Evolutionary conservation across 1,140 invertebrate species (phyloP).

Genomic region (roundworm (Caenorhabditis elegans)): DNA sequence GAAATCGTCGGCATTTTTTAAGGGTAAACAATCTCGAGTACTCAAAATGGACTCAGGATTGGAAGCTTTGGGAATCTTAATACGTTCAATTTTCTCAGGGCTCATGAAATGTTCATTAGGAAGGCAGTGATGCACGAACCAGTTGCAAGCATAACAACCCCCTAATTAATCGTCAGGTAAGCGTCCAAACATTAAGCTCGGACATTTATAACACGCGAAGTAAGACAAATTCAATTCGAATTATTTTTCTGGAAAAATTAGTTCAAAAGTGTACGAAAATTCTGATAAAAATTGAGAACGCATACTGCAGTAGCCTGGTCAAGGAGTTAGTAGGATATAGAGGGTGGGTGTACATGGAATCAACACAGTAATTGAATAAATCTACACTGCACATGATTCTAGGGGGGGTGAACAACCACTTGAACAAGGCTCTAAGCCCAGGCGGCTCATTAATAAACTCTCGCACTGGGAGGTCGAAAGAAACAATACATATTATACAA

Average conservation of each 20-base stretch:
- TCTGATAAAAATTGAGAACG: background rate
- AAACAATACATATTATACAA: conserved; percentile 18
- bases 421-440: conserved; percentile 26
- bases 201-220: no score
- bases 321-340: background rate
- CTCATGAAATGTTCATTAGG: background rate
- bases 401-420: background rate
- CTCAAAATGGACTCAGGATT: background rate
- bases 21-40: background rate
- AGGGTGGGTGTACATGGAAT: background rate
- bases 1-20: background rate
- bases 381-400: background rate
- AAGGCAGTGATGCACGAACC: background rate
- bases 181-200: background rate
- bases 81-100: background rate
- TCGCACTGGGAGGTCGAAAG: background rate
- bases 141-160: background rate
- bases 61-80: background rate
- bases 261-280: background rate
- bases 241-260: no score
- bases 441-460: conserved; percentile 32
- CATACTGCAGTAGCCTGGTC: no score
- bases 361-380: conserved; percentile 26
- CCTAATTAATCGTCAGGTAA: background rate
- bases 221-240: no score